A percentile compares a stretch with the other conserved stretches of the same genome.
phyloP scores from a whole-genome alignment of 2,113 vertebrate species.

The Gobius niger region DNA sequence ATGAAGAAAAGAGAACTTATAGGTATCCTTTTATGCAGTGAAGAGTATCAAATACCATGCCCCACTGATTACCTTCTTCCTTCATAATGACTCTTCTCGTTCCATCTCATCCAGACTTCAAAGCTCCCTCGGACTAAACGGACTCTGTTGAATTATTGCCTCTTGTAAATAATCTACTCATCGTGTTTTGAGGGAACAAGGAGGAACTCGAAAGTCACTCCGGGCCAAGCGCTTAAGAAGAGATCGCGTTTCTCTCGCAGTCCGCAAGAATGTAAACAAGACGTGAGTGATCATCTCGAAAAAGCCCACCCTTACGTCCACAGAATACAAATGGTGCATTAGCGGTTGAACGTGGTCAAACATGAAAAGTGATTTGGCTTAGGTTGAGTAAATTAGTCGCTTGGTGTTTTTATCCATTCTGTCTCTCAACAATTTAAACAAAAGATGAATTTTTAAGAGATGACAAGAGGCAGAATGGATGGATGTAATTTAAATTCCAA shows the following conservation, averaged over 20 bases:
- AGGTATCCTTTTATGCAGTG: no score
- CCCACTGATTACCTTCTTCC: slow-evolving; percentile 71
- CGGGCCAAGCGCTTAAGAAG: slow-evolving; percentile 58
- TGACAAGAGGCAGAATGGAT: background rate
- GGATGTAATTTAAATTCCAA: background rate
- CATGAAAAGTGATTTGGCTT: slow-evolving; percentile 48
- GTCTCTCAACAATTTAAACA: background rate
- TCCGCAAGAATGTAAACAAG: slow-evolving; percentile 69
- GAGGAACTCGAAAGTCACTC: slow-evolving; percentile 64
- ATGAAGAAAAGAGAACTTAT: no score
- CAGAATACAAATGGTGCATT: slow-evolving; percentile 49
- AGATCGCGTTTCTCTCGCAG: slow-evolving; percentile 64
- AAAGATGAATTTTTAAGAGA: background rate
- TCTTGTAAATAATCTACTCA: slow-evolving; percentile 74
- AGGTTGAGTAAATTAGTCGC: slow-evolving; percentile 47
- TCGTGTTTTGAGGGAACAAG: slow-evolving; percentile 35
- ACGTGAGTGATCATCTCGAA: slow-evolving; percentile 53
- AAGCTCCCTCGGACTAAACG: slow-evolving; percentile 68
- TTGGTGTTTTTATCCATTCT: slow-evolving; percentile 1
- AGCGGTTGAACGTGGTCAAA: slow-evolving; percentile 37
- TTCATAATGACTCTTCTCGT: slow-evolving; percentile 76
- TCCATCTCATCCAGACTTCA: slow-evolving; percentile 75
- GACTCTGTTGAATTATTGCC: slow-evolving; percentile 72
- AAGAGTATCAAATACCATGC: background rate
- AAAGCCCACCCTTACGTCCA: slow-evolving; percentile 31